Conservation (phyloP, 2,797 vertebrate species). For the Typhlichthys subterraneus region DNA sequence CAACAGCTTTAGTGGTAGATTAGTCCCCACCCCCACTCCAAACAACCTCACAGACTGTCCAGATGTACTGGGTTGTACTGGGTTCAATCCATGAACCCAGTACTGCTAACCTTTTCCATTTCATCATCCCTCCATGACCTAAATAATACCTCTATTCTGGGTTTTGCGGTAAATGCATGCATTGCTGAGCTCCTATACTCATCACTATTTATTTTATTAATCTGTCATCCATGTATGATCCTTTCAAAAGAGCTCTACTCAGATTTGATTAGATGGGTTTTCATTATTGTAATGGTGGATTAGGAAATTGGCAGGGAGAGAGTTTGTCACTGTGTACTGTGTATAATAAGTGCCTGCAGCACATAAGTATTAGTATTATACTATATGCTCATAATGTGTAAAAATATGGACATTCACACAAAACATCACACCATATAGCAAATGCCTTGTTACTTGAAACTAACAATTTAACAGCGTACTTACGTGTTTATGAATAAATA, state of each 20-base stretch:
- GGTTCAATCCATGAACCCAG: not conserved
- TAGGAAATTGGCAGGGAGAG: constrained; percentile 47
- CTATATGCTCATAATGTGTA: too few relatives aligned
- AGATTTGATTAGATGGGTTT: constrained; percentile 76
- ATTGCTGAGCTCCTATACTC: constrained; percentile 14
- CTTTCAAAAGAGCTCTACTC: constrained; percentile 59
- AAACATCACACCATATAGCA: too few relatives aligned
- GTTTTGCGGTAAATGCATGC: constrained; percentile 23
- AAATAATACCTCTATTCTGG: constrained; percentile 56
- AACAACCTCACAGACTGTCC: not conserved
- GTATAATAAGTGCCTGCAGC: too few relatives aligned
- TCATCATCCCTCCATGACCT: constrained; percentile 43
- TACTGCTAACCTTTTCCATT: constrained; percentile 38
- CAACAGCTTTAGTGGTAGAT: too few relatives aligned
- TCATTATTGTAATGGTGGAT: constrained; percentile 80
- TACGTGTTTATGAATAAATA: too few relatives aligned
- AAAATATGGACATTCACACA: too few relatives aligned
- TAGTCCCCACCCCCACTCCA: too few relatives aligned
- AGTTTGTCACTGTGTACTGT: constrained; percentile 30
- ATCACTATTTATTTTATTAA: constrained; percentile 62
- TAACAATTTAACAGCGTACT: too few relatives aligned
- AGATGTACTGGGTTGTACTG: constrained; percentile 1
- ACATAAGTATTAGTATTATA: too few relatives aligned
- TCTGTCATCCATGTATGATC: constrained; percentile 61
- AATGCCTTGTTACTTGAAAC: too few relatives aligned